Evolutionary conservation across 1,140 invertebrate genomes (phyloP).

Genomic region (Hesperophylax magnus): DNA sequence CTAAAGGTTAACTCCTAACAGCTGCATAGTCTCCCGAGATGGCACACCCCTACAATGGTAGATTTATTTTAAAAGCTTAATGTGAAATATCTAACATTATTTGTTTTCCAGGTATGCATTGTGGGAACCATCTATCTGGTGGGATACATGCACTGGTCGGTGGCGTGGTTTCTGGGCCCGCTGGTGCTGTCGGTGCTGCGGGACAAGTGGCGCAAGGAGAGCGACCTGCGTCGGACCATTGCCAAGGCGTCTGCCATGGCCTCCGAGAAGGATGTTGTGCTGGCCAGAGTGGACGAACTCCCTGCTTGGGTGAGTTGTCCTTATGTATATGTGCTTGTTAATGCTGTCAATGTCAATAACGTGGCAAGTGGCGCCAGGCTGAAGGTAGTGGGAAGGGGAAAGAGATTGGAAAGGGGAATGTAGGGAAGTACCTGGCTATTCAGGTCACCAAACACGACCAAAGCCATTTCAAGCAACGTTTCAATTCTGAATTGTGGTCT

Average conservation of each 20-base stretch:
- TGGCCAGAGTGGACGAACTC: constrained; percentile 88
- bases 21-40: too few relatives aligned
- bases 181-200: constrained; percentile 85
- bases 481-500: too few relatives aligned
- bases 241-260: constrained; percentile 84
- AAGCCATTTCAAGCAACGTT: too few relatives aligned
- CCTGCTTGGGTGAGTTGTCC: constrained; percentile 86
- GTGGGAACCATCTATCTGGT: constrained; percentile 83
- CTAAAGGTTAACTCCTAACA: too few relatives aligned
- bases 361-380: constrained; percentile 85
- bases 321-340: constrained; percentile 76
- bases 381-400: too few relatives aligned
- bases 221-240: constrained; percentile 81
- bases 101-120: constrained; percentile 64
- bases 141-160: constrained; percentile 88
- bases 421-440: too few relatives aligned
- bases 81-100: background rate
- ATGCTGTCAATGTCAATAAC: constrained; percentile 83
- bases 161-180: constrained; percentile 90
- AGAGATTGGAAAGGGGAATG: too few relatives aligned
- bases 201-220: constrained; percentile 83
- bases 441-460: too few relatives aligned
- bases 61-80: too few relatives aligned
- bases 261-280: constrained; percentile 89
- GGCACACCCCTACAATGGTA: too few relatives aligned